Percentiles rank a stretch among this genome's conserved stretches.
Evolutionary conservation across 2,113 vertebrate genomes (phyloP).

Genomic region (Cheirogaleus medius): DNA sequence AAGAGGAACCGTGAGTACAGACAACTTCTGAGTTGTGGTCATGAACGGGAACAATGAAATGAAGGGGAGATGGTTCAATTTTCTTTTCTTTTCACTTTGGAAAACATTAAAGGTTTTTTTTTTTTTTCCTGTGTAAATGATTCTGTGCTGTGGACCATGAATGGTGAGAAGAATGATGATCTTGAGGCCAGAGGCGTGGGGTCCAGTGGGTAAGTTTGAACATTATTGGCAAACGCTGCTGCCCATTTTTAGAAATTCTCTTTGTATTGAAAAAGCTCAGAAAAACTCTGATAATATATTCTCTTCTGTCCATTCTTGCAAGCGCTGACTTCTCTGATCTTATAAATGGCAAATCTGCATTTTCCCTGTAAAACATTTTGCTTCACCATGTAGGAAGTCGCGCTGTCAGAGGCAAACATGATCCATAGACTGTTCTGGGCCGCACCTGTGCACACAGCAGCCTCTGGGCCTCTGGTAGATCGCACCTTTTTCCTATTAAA

Average conservation of each 20-base stretch:
- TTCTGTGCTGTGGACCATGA: fast-evolving
- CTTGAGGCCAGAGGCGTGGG: fast-evolving
- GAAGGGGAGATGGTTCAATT: background rate
- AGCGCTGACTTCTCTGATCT: background rate
- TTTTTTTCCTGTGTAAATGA: background rate
- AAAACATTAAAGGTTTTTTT: background rate
- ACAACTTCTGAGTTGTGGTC: background rate
- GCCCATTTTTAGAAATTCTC: background rate
- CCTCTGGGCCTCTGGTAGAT: background rate
- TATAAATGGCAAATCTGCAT: background rate
- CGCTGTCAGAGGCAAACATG: background rate
- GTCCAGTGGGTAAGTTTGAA: fast-evolving
- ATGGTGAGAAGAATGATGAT: fast-evolving
- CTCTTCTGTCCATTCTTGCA: too few species aligned
- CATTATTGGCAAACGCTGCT: background rate
- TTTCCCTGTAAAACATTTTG: background rate
- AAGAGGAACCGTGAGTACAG: background rate
- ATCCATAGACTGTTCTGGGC: background rate
- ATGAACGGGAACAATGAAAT: background rate
- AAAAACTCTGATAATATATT: background rate
- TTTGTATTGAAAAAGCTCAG: background rate
- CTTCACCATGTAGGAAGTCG: fast-evolving
- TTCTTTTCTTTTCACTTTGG: background rate
- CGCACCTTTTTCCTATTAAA: background rate
- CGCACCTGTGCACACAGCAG: background rate